Conservation (phyloP, 2,113 vertebrate species). For the Micronycteris hirsuta region DNA sequence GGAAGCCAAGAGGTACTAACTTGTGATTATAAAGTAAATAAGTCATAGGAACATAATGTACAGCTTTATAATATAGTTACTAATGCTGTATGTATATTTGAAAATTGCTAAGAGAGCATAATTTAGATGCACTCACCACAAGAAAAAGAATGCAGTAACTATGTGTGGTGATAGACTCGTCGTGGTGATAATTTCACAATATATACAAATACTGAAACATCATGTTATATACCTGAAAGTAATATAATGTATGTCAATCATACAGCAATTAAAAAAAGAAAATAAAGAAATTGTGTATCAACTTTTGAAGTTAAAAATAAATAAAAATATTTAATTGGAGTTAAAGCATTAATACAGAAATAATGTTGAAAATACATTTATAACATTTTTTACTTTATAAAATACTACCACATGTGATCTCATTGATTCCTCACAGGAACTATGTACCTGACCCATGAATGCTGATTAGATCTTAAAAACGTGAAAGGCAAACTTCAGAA, state of each 20-base stretch:
- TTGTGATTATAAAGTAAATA: not conserved
- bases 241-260: not conserved
- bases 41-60: not conserved
- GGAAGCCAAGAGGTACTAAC: not conserved
- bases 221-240: not conserved
- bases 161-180: not conserved
- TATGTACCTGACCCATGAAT: not conserved
- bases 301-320: not conserved
- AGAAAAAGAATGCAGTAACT: not conserved
- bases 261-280: not conserved
- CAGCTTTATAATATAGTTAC: not conserved
- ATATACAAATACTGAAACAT: not conserved
- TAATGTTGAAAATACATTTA: not conserved
- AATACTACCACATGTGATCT: not conserved
- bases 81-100: not conserved
- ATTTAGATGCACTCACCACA: not conserved
- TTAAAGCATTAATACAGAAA: not conserved
- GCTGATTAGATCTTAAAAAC: not conserved
- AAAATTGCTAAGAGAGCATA: not conserved
- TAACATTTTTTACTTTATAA: slow-evolving; percentile 10
- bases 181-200: not conserved
- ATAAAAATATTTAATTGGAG: not conserved
- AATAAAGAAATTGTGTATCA: not conserved
- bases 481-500: not conserved
- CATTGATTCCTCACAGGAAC: not conserved